A percentile compares a stretch with the other conserved stretches of the same genome.
Conservation (phyloP, 2,113 vertebrate genomes). For the Lycaon pictus region DNA sequence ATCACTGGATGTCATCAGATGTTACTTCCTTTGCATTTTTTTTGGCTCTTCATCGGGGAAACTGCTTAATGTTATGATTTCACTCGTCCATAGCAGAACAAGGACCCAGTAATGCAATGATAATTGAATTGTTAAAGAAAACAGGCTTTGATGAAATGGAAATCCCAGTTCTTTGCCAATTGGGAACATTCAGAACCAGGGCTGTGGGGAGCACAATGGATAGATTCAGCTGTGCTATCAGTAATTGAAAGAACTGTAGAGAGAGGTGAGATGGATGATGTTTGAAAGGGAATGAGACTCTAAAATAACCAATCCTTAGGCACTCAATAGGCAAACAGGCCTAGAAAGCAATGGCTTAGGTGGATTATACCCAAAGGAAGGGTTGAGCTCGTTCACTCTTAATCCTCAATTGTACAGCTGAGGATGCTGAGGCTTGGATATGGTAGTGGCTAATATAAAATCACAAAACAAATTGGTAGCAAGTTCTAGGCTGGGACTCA, state of each 20-base stretch:
- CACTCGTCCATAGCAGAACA: constrained; percentile 59
- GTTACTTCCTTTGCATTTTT: constrained; percentile 48
- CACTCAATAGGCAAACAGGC: background rate
- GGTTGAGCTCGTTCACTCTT: background rate
- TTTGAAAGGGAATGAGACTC: background rate
- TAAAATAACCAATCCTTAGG: background rate
- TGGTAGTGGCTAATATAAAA: background rate
- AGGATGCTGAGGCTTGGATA: background rate
- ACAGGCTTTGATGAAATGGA: constrained; percentile 64
- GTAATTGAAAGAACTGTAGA: background rate
- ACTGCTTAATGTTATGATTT: constrained; percentile 72
- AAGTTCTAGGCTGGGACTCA: background rate
- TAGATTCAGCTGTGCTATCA: background rate
- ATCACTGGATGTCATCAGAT: constrained; percentile 2
- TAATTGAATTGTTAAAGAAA: constrained; percentile 78
- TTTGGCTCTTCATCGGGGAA: constrained; percentile 59
- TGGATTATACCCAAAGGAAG: background rate
- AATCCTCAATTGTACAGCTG: background rate
- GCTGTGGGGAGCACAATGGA: background rate
- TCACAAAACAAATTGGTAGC: background rate
- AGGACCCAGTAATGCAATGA: constrained; percentile 37
- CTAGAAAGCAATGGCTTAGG: background rate
- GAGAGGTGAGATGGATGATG: background rate
- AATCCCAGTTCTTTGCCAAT: constrained; percentile 62
- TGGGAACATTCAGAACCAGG: constrained; percentile 24